Percentiles rank a stretch among this genome's conserved stretches.
Evolutionary conservation across 2,888 invertebrate genomes (phyloP).

Genomic region (Rotaria sp.): DNA sequence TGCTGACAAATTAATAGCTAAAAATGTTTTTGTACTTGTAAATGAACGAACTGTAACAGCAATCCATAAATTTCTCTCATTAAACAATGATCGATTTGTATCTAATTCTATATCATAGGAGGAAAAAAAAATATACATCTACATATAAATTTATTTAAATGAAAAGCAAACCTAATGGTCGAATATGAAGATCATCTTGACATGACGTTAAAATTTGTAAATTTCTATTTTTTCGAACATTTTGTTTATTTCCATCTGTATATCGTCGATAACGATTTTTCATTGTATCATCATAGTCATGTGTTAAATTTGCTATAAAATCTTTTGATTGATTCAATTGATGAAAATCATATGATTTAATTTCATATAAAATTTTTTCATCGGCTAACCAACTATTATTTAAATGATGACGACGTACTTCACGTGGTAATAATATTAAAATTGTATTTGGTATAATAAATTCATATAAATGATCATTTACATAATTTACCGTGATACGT

Average conservation of each 20-base stretch:
- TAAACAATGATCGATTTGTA: not conserved
- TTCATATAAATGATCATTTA: not conserved
- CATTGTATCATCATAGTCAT: not conserved
- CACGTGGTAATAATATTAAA: not conserved
- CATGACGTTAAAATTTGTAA: not conserved
- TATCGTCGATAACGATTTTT: not conserved
- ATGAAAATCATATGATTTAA: not conserved
- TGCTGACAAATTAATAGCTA: not conserved
- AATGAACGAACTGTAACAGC: not conserved
- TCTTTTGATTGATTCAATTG: not conserved
- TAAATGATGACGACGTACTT: slow-evolving; percentile 12
- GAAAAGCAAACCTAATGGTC: not conserved
- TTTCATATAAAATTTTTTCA: not conserved
- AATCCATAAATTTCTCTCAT: slow-evolving; percentile 7
- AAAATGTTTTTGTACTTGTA: not conserved
- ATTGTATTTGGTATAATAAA: not conserved
- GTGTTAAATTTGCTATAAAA: not conserved
- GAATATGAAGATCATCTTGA: slow-evolving; percentile 8
- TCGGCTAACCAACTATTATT: not conserved
- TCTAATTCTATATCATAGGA: not conserved
- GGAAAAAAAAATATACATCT: not conserved
- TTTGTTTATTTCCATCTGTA: not conserved
- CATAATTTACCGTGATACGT: not conserved
- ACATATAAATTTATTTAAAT: not conserved
- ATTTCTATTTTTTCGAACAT: not conserved